phyloP scores from a whole-genome alignment of 2,888 invertebrate species.

The Drosophila mettleri region DNA sequence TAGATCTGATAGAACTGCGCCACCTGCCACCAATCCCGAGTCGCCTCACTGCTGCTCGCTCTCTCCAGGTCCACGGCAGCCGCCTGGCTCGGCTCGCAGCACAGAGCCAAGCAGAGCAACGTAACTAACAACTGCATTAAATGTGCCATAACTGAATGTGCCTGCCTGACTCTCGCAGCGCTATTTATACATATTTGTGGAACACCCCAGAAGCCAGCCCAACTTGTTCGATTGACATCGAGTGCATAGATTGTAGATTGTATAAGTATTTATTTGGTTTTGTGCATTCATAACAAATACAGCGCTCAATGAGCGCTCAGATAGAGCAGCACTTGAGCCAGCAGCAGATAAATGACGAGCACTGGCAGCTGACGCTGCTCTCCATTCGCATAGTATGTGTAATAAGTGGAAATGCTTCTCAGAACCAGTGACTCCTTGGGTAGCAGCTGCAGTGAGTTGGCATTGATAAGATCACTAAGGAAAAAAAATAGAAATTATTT shows the following conservation, averaged over 20 bases:
- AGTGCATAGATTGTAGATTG: conserved; percentile 33
- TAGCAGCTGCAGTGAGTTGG: conserved; percentile 61
- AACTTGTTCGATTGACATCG: conserved; percentile 31
- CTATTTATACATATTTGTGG: conserved; percentile 17
- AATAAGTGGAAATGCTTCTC: conserved; percentile 67
- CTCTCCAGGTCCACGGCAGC: conserved; percentile 49
- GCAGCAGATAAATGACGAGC: conserved; percentile 45
- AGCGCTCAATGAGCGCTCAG: conserved; percentile 38
- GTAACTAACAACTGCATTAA: conserved; percentile 26
- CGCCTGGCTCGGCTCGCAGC: conserved; percentile 17
- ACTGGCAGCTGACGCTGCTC: conserved; percentile 40
- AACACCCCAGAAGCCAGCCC: background rate
- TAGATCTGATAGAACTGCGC: conserved; percentile 94
- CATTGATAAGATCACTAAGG: conserved; percentile 65
- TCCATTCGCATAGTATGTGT: conserved; percentile 67
- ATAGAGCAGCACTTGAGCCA: conserved; percentile 68
- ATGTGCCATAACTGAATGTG: conserved; percentile 52
- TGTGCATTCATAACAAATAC: conserved; percentile 16
- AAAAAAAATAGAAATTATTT: conserved; percentile 6
- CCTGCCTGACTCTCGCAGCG: background rate
- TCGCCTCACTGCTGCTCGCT: conserved; percentile 27
- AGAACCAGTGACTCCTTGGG: conserved; percentile 82
- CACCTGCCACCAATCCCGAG: conserved; percentile 92
- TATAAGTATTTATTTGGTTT: conserved; percentile 40
- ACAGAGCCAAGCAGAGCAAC: conserved; percentile 27